Evolutionary conservation across 64 coral and sea anemone species (phyloP).

Genomic region (Pachyseris speciosa): DNA sequence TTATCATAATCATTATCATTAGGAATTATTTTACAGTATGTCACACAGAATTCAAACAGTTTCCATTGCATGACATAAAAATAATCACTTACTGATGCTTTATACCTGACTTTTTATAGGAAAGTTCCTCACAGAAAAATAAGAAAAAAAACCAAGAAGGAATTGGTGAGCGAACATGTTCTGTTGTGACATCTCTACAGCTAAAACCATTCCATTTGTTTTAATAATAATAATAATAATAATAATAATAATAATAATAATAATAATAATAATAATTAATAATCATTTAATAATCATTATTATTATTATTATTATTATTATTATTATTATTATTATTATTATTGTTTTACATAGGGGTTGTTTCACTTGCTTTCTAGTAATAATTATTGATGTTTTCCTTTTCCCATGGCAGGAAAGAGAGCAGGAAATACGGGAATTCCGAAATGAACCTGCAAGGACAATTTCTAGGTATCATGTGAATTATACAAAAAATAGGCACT

Average conservation of each 20-base stretch:
- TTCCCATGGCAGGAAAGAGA: slow-evolving; percentile 15
- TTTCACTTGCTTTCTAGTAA: background rate
- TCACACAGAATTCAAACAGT: too few relatives aligned
- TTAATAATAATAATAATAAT: too few relatives aligned
- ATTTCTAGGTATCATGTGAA: background rate
- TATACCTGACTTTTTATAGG: background rate
- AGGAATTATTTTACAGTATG: too few relatives aligned
- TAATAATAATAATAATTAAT: too few relatives aligned
- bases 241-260: too few relatives aligned
- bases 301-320: background rate
- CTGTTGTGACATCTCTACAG: background rate
- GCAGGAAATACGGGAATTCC: slow-evolving; percentile 38
- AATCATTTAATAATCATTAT: too few relatives aligned
- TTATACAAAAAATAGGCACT: background rate
- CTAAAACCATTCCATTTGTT: too few relatives aligned
- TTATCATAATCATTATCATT: too few relatives aligned
- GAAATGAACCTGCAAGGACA: slow-evolving; percentile 18
- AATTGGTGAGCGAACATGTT: slow-evolving; percentile 6
- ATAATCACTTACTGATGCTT: background rate
- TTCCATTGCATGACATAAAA: too few relatives aligned
- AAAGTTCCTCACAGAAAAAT: background rate
- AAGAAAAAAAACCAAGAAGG: slow-evolving; percentile 14
- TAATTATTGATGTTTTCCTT: background rate
- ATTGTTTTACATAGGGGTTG: too few relatives aligned
- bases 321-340: background rate